Conservation (phyloP, 2,113 vertebrate genomes). For the Calyptommatus sinebrachiatus region DNA sequence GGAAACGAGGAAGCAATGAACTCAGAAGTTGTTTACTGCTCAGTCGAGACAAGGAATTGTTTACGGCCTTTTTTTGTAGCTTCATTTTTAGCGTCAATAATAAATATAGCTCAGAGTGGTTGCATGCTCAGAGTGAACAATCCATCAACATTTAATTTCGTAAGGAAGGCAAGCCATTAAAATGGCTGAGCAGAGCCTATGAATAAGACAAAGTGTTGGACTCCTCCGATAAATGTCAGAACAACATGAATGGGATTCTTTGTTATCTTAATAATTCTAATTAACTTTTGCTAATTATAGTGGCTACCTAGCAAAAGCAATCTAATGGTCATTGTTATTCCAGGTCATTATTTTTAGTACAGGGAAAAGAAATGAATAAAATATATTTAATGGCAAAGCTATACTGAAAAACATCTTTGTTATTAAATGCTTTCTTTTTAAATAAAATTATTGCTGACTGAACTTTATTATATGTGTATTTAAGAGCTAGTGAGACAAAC, state of each 20-base stretch:
- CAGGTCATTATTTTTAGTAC: slow-evolving; percentile 60
- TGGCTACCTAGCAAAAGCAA: slow-evolving; percentile 55
- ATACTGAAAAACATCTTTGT: slow-evolving; percentile 37
- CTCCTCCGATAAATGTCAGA: slow-evolving; percentile 63
- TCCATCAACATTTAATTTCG: slow-evolving; percentile 71
- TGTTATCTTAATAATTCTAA: slow-evolving; percentile 75
- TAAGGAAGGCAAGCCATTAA: slow-evolving; percentile 54
- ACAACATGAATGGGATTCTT: slow-evolving; percentile 51
- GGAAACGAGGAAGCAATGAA: slow-evolving; percentile 32
- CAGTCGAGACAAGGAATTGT: slow-evolving; percentile 33
- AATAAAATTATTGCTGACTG: slow-evolving; percentile 44
- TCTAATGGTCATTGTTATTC: slow-evolving; percentile 39
- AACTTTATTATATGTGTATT: slow-evolving; percentile 34
- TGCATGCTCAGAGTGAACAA: slow-evolving; percentile 40
- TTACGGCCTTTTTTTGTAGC: slow-evolving; percentile 48
- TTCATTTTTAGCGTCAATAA: slow-evolving; percentile 49
- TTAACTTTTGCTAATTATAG: slow-evolving; percentile 71
- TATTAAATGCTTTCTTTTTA: slow-evolving; percentile 48
- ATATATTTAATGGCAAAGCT: slow-evolving; percentile 52
- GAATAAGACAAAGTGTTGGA: slow-evolving; percentile 53
- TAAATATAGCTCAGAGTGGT: slow-evolving; percentile 56
- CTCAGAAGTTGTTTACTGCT: slow-evolving; percentile 48
- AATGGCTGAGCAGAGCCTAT: slow-evolving; percentile 55
- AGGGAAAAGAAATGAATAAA: slow-evolving; percentile 46
- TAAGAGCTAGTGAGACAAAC: slow-evolving; percentile 40